Percentiles rank a stretch among this genome's conserved stretches.
phyloP scores from a whole-genome alignment of 2,888 invertebrate genomes.

The Ophonus ardosiacus region DNA sequence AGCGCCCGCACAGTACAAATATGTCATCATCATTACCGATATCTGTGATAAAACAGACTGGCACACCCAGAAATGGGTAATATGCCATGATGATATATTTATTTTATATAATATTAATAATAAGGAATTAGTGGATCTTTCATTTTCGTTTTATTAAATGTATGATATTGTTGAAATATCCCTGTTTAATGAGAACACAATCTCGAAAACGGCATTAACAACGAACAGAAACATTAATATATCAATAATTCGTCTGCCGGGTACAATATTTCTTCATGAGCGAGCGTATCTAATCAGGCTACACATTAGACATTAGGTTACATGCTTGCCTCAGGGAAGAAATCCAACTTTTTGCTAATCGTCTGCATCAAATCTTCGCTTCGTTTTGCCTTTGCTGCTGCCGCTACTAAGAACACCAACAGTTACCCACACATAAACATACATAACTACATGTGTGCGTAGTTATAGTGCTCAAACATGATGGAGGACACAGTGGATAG shows the following conservation, averaged over 20 bases:
- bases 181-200: background rate
- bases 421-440: conserved; percentile 4
- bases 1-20: too few species aligned
- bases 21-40: too few species aligned
- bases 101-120: too few species aligned
- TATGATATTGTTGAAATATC: background rate
- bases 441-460: background rate
- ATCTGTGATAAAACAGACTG: too few species aligned
- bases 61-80: too few species aligned
- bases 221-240: conserved; percentile 4
- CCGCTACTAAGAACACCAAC: conserved; percentile 4
- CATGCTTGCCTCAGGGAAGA: background rate
- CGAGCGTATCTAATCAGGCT: conserved; percentile 34
- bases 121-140: too few species aligned
- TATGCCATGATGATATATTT: too few species aligned
- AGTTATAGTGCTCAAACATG: background rate
- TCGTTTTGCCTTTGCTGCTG: conserved; percentile 18
- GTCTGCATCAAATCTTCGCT: conserved; percentile 16
- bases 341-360: conserved; percentile 38
- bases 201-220: conserved; percentile 20
- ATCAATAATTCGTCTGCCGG: conserved; percentile 27
- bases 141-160: background rate
- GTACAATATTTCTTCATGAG: conserved; percentile 30
- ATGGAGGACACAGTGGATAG: background rate
- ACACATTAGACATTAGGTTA: conserved; percentile 34